Percentiles rank a stretch among this genome's conserved stretches.
phyloP scores from a whole-genome alignment of 2,797 vertebrate species.

The Protosalanx chinensis region DNA sequence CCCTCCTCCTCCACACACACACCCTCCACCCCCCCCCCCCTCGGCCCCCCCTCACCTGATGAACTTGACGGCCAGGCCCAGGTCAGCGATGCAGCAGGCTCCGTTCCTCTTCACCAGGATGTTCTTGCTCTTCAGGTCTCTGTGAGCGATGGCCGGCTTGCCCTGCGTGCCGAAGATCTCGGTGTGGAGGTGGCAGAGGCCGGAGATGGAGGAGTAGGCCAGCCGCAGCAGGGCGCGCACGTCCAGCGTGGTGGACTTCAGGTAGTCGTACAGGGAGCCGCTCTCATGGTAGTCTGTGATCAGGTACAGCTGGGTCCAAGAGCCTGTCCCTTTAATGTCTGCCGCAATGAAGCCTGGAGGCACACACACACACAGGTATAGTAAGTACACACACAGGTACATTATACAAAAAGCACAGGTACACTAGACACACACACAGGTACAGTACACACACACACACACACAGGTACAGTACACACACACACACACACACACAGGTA shows the following conservation, averaged over 20 bases:
- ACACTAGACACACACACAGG: not conserved
- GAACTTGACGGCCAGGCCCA: conserved; percentile 94
- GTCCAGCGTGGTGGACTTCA: conserved; percentile 92
- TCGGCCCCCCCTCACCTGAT: conserved; percentile 76
- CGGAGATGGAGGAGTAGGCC: conserved; percentile 89
- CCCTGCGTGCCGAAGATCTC: conserved; percentile 98
- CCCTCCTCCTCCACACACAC: not conserved
- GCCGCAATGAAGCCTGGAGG: conserved; percentile 92
- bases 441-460: not conserved
- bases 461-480: conserved; percentile 12
- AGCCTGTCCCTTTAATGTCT: conserved; percentile 96
- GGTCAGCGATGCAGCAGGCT: conserved; percentile 36
- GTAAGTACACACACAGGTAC: not conserved
- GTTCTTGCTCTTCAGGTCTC: conserved; percentile 97
- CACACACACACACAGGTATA: not conserved
- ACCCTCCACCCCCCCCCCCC: not conserved
- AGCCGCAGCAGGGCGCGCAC: conserved; percentile 84
- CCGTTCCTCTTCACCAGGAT: conserved; percentile 96
- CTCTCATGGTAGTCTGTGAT: conserved; percentile 98
- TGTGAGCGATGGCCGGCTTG: conserved; percentile 93
- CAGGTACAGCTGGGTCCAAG: conserved; percentile 95
- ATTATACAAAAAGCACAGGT: not conserved
- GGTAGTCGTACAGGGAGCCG: conserved; percentile 92
- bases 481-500: conserved; percentile 7
- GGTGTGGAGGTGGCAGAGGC: conserved; percentile 93